Conservation (phyloP, 2,888 invertebrate genomes). For the Stratiomys singularior region DNA sequence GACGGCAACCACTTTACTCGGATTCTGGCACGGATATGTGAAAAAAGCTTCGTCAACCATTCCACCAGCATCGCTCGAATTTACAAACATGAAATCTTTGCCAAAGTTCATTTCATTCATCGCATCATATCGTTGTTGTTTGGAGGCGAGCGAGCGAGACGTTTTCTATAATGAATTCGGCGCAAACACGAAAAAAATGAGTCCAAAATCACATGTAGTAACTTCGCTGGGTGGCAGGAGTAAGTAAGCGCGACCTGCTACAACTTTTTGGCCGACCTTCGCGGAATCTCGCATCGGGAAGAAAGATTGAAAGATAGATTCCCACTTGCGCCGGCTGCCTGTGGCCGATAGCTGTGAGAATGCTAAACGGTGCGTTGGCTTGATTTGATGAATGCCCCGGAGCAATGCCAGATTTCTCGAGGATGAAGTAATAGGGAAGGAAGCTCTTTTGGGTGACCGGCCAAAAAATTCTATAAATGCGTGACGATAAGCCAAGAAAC, state of each 20-base stretch:
- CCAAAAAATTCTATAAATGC: conserved; percentile 53
- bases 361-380: conserved; percentile 28
- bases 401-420: conserved; percentile 39
- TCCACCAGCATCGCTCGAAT: neutral
- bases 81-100: conserved; percentile 42
- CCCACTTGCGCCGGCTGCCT: neutral
- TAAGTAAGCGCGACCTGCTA: conserved; percentile 36
- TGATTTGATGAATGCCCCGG: conserved; percentile 37
- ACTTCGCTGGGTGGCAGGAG: conserved; percentile 13
- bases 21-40: neutral
- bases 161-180: neutral
- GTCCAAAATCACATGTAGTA: conserved; percentile 32
- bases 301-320: neutral
- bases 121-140: conserved; percentile 14
- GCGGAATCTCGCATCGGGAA: neutral
- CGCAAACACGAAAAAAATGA: conserved; percentile 8
- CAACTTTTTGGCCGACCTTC: conserved; percentile 46
- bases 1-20: conserved; percentile 21
- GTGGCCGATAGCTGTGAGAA: neutral
- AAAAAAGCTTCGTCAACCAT: neutral
- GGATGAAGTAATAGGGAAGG: conserved; percentile 37
- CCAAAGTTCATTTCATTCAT: conserved; percentile 45
- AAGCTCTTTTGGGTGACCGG: conserved; percentile 46
- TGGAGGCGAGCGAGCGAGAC: neutral
- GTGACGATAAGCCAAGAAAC: conserved; percentile 49